phyloP scores from a whole-genome alignment of 2,888 invertebrate species.

The Stenolophus ochropezus region DNA sequence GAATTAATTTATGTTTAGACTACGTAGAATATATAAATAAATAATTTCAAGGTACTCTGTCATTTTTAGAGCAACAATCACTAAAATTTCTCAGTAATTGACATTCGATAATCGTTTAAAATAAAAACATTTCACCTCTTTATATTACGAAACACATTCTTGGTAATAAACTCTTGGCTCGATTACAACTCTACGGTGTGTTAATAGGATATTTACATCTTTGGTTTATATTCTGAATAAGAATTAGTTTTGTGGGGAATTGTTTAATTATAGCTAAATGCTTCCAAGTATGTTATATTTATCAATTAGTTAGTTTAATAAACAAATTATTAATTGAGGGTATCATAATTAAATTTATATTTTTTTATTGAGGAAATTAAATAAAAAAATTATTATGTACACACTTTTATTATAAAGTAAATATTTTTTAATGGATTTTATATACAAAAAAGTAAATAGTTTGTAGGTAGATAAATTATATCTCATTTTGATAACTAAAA shows the following conservation, averaged over 20 bases:
- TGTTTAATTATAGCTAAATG: neutral
- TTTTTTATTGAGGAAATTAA: neutral
- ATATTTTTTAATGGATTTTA: neutral
- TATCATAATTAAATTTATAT: no score
- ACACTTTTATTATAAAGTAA: neutral
- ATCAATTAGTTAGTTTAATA: no score
- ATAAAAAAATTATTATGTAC: neutral
- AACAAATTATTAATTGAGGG: no score
- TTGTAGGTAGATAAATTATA: no score
- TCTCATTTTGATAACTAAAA: no score
- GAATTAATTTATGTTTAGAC: neutral
- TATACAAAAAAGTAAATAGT: no score
- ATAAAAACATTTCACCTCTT: slow-evolving; percentile 16
- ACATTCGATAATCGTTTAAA: slow-evolving; percentile 17
- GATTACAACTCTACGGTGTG: neutral
- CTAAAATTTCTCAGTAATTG: neutral
- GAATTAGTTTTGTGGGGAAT: neutral
- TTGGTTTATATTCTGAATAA: neutral
- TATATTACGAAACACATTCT: slow-evolving; percentile 9
- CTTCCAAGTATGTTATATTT: neutral
- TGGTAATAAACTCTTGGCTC: neutral
- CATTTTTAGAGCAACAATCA: neutral
- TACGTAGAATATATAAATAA: neutral
- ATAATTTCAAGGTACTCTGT: neutral
- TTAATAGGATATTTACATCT: neutral